These are phyloP conservation scores for Actinopyga echinites DNA, from an alignment of 53 echinoderm and acorn worm species.

Conservation along the genomic window DNA sequence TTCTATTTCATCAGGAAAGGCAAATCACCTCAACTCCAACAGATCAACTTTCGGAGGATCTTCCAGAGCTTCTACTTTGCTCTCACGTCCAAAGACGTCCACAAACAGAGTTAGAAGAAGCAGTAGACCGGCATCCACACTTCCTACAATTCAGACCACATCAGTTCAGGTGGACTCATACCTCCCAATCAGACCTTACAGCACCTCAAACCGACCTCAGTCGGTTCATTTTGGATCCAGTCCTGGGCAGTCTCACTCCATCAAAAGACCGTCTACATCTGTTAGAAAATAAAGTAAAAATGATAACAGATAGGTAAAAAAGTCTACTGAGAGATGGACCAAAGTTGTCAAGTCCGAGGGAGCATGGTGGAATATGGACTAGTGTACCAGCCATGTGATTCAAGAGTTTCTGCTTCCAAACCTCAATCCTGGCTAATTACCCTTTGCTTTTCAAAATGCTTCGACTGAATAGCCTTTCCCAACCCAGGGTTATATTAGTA, in stretches of 20 bases:
- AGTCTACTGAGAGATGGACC: no score
- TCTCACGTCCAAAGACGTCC: slow-evolving; percentile 20
- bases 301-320: not conserved
- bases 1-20: not conserved
- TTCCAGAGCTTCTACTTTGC: not conserved
- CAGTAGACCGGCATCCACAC: slow-evolving; percentile 2
- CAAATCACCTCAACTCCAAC: not conserved
- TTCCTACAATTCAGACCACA: slow-evolving; percentile 20
- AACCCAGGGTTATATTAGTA: no score
- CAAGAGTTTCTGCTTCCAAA: no score
- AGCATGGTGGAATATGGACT: not conserved
- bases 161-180: not conserved
- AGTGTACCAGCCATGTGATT: not conserved
- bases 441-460: no score
- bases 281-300: not conserved
- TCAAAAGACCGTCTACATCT: slow-evolving; percentile 14
- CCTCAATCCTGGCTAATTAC: no score
- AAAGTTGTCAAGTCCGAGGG: no score
- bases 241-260: not conserved
- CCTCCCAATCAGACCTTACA: slow-evolving; percentile 6
- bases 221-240: not conserved
- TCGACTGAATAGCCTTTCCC: no score
- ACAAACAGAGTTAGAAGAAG: not conserved
- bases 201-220: slow-evolving; percentile 7
- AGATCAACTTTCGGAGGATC: slow-evolving; percentile 2